Base-by-base conservation (phyloP, 2,797 vertebrate genomes). In the Rhincodon typus region DNA sequence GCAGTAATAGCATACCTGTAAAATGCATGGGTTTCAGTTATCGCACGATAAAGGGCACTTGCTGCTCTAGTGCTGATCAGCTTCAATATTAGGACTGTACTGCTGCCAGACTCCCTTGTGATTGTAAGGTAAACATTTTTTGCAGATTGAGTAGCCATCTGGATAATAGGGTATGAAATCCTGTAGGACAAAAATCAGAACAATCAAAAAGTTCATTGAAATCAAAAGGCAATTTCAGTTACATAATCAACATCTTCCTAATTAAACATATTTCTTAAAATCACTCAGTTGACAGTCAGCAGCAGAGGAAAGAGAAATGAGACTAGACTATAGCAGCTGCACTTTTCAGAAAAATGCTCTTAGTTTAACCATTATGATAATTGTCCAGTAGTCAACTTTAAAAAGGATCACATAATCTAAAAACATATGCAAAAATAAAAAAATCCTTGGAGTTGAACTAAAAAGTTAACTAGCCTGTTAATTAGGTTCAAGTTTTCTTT, bases 11-110 rank as follows among this genome's bases (percentile, higher is more conserved):
- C 98, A 96, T 96, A 99, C 99, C 99, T 99, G 98, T 99, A 99
- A 97, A 99, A 99, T 1, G 99, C 99, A 30, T 99, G 99, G 0
- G 99, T 99, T 97, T 99, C 99, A 0, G 99, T 99, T 97, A 99
- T 99, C 13, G 99, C 99, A 94, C 99, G 97, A 97, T 99, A 99
- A 62, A 99, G 98, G 15, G 99, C 99, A 7, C 99, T 99, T 96
- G 99, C 99, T 0, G 99, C 99, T 95, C 99, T 97, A 96, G 98
- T 99, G 97, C 99, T 99, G 97, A 99, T 98, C 97, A 99, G 98
- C 97, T 99, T 99, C 96, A 99, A 99, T 95, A 99, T 96, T n/a
- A 99, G 98, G 96, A 99, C 99, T 66, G 98, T 98, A 4, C 98
- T 99, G 97, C 99, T 99, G 21, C 98, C 98, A 10, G 98, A 98